Evolutionary conservation across 2,113 vertebrate species (phyloP).

Genomic region (Glaucidium brasilianum): DNA sequence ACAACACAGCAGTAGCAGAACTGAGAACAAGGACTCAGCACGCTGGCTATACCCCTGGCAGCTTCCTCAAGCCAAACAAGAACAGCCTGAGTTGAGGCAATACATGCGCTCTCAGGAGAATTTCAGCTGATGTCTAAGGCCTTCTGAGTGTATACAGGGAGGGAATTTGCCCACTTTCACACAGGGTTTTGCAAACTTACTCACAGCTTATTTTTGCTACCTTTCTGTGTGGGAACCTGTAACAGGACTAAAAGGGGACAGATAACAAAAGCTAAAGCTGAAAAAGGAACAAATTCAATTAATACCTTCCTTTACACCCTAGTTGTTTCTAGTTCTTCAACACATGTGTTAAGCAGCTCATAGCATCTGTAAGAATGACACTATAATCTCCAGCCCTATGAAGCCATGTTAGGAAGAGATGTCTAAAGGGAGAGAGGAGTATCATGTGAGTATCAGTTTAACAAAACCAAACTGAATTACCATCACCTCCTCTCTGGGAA

Average conservation of each 20-base stretch:
- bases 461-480: neutral
- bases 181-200: neutral
- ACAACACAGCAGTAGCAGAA: neutral
- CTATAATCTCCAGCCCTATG: neutral
- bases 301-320: neutral
- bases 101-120: neutral
- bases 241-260: neutral
- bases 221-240: neutral
- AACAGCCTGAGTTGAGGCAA: neutral
- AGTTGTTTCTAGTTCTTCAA: neutral
- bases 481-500: neutral
- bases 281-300: neutral
- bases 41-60: neutral
- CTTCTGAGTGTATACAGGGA: accelerated
- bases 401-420: neutral
- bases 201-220: neutral
- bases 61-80: neutral
- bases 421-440: neutral
- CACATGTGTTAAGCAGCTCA: neutral
- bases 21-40: neutral
- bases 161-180: neutral
- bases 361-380: neutral
- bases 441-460: neutral
- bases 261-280: neutral
- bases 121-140: accelerated